Base-by-base conservation (phyloP, 2,888 invertebrate genomes). In the Morpho achilles region DNA sequence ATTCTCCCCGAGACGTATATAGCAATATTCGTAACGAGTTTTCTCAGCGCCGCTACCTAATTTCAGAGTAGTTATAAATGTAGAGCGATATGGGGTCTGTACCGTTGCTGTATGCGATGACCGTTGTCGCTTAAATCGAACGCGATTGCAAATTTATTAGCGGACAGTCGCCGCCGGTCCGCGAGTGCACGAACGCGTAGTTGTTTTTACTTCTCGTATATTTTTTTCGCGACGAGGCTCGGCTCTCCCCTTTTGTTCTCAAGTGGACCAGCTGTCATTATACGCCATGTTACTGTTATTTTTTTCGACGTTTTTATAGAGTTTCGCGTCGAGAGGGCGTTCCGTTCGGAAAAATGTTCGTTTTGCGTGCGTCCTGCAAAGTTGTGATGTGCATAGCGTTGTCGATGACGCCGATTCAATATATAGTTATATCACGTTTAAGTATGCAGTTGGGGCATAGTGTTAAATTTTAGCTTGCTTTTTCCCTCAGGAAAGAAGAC, bases 201-300 rank as follows among this genome's bases (percentile, higher is more conserved):
- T 88, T 89, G 87, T 87, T 89, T 87, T 82, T 80, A 81, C 87
- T 89, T 86, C 82, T 83, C 78, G 79, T 82, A 79, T 88, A 87
- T 88, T 90, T 89, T 87, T 90, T 89, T 84, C 89, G 87, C 89
- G 79, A 80, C 87, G 87, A 83, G 86, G 74, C 87, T 84, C 84
- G 71, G 81, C 87, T 87, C 84, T 85, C 90, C 88, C 86, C 90
- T 85, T 89, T 90, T 91, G 90, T 91, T 90, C 88, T 90, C 90
- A 91, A 91, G 91, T 91, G 91, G 90, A 89, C 91, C 91, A 91
- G 91, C 91, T 91, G 91, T 91, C 91, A 91, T 91, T 91, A 91
- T 91, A 87, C 90, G 90, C 90, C 86, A 91, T 91, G 91, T 88
- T 88, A 89, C 89, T 86, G 89, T 91, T 86, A 80, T 86, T 87